phyloP scores from a whole-genome alignment of 1,140 invertebrate genomes.

The Lordiphosa mommai region DNA sequence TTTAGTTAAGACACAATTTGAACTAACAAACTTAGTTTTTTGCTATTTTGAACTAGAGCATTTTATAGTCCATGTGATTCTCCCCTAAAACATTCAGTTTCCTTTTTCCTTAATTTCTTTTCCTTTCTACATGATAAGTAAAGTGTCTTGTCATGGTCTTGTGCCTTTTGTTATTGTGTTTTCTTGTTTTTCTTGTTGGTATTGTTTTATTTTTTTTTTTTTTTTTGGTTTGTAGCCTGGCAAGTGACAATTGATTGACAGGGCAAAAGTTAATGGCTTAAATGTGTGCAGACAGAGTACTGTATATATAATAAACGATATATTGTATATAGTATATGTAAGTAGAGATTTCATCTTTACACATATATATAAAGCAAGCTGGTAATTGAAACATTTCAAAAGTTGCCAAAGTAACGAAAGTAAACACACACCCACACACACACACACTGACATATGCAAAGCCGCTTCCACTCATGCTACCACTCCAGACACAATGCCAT shows the following conservation, averaged over 20 bases:
- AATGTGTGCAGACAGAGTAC: slow-evolving; percentile 15
- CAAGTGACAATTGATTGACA: slow-evolving; percentile 70
- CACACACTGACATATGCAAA: slow-evolving; percentile 35
- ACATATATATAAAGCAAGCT: slow-evolving; percentile 16
- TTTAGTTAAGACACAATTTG: too few relatives aligned
- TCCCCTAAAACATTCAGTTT: slow-evolving; percentile 7
- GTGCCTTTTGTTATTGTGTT: slow-evolving; percentile 44
- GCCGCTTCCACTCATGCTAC: slow-evolving; percentile 41
- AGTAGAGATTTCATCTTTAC: slow-evolving; percentile 6
- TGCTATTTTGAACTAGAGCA: slow-evolving; percentile 5
- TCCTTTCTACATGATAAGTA: slow-evolving; percentile 25
- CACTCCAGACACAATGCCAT: slow-evolving; percentile 14
- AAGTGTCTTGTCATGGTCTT: slow-evolving; percentile 57
- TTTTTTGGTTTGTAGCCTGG: slow-evolving; percentile 19
- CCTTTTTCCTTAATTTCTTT: slow-evolving; percentile 29
- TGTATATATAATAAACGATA: slow-evolving; percentile 17
- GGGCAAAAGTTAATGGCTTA: slow-evolving; percentile 69
- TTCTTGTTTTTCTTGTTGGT: slow-evolving; percentile 9
- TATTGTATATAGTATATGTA: not conserved
- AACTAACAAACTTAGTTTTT: too few relatives aligned
- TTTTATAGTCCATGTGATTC: slow-evolving; percentile 10
- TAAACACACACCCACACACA: slow-evolving; percentile 15
- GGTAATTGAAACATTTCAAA: slow-evolving; percentile 67
- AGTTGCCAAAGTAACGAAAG: slow-evolving; percentile 31
- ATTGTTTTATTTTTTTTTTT: slow-evolving; percentile 19